Base-by-base conservation (phyloP, 2,888 invertebrate genomes). In the Cosmia trapezina region DNA sequence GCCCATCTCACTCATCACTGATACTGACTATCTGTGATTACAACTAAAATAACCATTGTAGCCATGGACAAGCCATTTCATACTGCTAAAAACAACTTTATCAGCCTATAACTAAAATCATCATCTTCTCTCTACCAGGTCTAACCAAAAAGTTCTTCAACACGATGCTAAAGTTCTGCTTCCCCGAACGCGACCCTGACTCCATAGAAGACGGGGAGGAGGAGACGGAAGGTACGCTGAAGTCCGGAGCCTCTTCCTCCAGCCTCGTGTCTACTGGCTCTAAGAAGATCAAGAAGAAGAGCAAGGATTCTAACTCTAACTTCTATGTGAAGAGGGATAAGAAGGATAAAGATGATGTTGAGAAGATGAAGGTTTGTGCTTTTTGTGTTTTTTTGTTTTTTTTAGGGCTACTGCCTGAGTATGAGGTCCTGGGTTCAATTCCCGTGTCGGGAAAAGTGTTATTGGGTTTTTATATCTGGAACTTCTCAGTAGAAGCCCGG, bases 91-190 rank as follows among this genome's bases (percentile, higher is more conserved):
- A n/a, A n/a, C n/a, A n/a, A n/a, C n/a, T n/a, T n/a, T n/a, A n/a
- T n/a, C n/a, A n/a, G n/a, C n/a, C n/a, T n/a, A n/a, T n/a, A n/a
- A n/a, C n/a, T n/a, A n/a, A n/a, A n/a, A n/a, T n/a, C n/a, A n/a
- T n/a, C n/a, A n/a, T n/a, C n/a, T n/a, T n/a, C n/a, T n/a, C 19
- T n/a, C 33, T n/a, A 11, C 9, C 86, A 97, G 97, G 98, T 83
- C 96, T 99, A 70, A 99, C 99, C 0, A 99, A 99, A 93, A 98
- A 99, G 92, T 99, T 99, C 95, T 99, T 98, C 96, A 98, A 98
- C 92, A 99, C 99, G 59, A 99, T 99, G 98, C 97, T 99, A 89
- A 98, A 98, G 94, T 99, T 99, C 94, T 99, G 99, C 94, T 99
- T 99, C 93, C 99, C 99, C 2, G 99, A 99, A 93, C 97, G 99